Conservation (phyloP, 1,140 invertebrate genomes). For the Lasaia peninsularis region DNA sequence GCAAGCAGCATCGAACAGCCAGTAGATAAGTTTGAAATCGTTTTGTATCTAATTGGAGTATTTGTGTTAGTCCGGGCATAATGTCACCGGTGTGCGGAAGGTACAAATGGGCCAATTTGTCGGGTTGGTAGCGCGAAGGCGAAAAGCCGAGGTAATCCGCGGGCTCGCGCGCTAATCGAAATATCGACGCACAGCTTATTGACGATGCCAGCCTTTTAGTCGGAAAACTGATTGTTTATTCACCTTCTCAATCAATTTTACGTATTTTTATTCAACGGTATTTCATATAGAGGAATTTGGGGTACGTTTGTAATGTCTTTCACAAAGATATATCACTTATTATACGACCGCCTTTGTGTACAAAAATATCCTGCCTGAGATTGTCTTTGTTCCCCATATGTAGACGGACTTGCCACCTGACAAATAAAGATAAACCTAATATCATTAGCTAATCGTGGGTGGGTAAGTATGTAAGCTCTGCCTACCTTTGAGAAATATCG, state of each 20-base stretch:
- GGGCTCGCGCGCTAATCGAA: slow-evolving; percentile 66
- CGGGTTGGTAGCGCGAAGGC: slow-evolving; percentile 52
- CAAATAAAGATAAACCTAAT: too few species aligned
- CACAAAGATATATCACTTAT: too few species aligned
- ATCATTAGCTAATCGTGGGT: too few species aligned
- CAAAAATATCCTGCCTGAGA: too few species aligned
- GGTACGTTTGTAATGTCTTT: not conserved
- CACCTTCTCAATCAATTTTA: not conserved
- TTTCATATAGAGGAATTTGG: too few species aligned
- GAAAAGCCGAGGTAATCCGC: slow-evolving; percentile 70
- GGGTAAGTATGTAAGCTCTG: too few species aligned
- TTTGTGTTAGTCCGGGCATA: slow-evolving; percentile 5
- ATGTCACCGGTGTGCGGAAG: slow-evolving; percentile 18
- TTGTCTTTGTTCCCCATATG: too few species aligned
- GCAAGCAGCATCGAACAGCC: too few species aligned
- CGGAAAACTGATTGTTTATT: not conserved
- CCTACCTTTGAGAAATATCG: too few species aligned
- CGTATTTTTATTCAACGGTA: not conserved
- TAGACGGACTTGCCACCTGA: too few species aligned
- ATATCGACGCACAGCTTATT: slow-evolving; percentile 63
- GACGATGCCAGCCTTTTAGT: slow-evolving; percentile 25
- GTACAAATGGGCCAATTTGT: slow-evolving; percentile 72
- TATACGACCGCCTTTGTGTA: too few species aligned
- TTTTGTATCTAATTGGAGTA: not conserved
- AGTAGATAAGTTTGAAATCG: not conserved